These are phyloP conservation scores for Barnardius zonarius DNA, from an alignment of 2,113 vertebrate species.

Conservation along the genomic window DNA sequence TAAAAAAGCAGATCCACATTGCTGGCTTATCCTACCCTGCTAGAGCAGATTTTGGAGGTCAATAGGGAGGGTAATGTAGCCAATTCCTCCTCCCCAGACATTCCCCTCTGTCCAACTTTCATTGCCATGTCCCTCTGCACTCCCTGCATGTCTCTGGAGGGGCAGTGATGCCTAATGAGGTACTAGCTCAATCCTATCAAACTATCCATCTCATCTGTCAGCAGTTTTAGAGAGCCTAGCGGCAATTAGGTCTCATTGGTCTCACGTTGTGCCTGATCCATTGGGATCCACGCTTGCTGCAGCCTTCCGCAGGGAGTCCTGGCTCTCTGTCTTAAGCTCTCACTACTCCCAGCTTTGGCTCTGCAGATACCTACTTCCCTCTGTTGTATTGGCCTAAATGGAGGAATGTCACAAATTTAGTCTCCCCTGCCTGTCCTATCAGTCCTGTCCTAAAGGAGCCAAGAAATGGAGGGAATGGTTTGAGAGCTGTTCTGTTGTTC, in stretches of 20 bases:
- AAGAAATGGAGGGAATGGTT: not conserved
- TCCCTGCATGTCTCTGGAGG: not conserved
- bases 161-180: not conserved
- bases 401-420: not conserved
- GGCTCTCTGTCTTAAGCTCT: not conserved
- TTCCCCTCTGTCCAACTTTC: not conserved
- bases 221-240: not conserved
- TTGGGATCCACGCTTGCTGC: not conserved
- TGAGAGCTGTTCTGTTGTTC: not conserved
- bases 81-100: accelerated
- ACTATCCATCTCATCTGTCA: not conserved
- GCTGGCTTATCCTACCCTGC: not conserved
- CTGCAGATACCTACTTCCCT: not conserved
- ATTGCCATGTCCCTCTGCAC: not conserved
- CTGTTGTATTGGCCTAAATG: not conserved
- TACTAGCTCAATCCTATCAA: accelerated
- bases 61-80: not conserved
- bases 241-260: not conserved
- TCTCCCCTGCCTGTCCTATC: not conserved
- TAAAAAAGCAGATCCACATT: not conserved
- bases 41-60: not conserved
- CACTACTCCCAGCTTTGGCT: not conserved
- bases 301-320: not conserved
- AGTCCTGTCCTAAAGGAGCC: not conserved
- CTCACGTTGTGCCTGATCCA: not conserved